Evolutionary conservation across 92 coral and sea anemone species (phyloP), one percentile per base, ranked within the genome.

Genomic region (Metridium senile): DNA sequence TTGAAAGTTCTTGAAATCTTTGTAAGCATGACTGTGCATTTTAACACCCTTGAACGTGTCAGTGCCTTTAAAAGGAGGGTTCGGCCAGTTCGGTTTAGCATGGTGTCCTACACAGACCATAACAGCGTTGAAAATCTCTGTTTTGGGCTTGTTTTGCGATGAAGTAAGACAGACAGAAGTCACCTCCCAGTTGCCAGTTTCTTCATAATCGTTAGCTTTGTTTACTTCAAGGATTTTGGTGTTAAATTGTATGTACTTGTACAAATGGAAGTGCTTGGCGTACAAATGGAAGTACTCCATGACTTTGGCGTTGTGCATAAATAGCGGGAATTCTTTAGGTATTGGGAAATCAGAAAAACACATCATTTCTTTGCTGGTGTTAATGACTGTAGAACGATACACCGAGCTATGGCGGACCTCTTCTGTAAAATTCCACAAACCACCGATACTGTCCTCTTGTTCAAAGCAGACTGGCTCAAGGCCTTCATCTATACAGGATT

Each of bases 401-500:
- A 89, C 90, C 1, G 93, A 89, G 33, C 89, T 85, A 32, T 68
- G 66, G 30, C 75, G 30, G 28, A 33, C 72, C n/a, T 23, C 26
- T 1, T 83, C 82, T 45, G 85, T 63, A 72, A 74, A 88, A 52
- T 75, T 57, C 97, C 97, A 91, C 49, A 85, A 72, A 7, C 97
- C 97, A 0, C 97, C 97, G 78, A 91, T 68, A 25, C 59, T 82
- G 0, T 72, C 69, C 35, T 85, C 78, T 73, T 84, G 79, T 63
- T 93, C 98, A 76, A 93, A 89, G 74, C 98, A 93, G 30, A 78
- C 94, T 0, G 94, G 94, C 66, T 89, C 74, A 20, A 93, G 85
- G 18, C 94, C 92, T 84, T 93, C 98, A 29, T 93, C 98, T 13
- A 93, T 62, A 70, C 98, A 93, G 35, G 86, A 76, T 87, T 93